Evolutionary conservation across 2,888 invertebrate genomes (phyloP), one percentile per base, ranked within the genome.

Genomic region (Augochlorella aurata): DNA sequence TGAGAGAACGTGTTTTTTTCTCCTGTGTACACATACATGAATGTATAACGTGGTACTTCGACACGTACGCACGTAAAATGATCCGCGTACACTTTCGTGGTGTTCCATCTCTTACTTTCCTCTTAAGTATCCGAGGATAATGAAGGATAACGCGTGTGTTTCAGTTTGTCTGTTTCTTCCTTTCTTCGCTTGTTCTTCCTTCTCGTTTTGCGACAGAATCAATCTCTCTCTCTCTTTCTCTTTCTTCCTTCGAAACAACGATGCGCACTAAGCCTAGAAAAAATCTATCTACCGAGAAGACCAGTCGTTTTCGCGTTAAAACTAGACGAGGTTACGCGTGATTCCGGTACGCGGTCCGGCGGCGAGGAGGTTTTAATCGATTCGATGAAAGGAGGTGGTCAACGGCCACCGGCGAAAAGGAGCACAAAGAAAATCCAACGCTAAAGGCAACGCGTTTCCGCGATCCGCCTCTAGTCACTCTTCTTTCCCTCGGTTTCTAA

Each of bases 371-470:
- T 61, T 61, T 85, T 84, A 87, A 87, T 88, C 89, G 89, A 86
- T 88, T 88, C 85, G 87, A 88, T 83, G 81, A 81, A 84, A 71
- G 24, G 82, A 69, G 77, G 78, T 81, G 86, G 85, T 88, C 87
- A 89, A 87, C 79, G 79, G 84, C 82, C 78, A 74, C 78, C 81
- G 21, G 85, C 87, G 79, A 80, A 77, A 79, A 88, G 74, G 82
- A 88, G 81, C 80, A 84, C 85, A 85, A 89, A 89, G 81, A 87
- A 90, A 63, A 90, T 89, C 85, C 87, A 86, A 89, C 89, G 88
- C 85, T 88, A 89, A 90, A 90, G 90, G 90, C 89, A 87, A 89
- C 84, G 83, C 78, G 82, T 87, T 86, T 84, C 86, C 86, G 85
- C 85, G 80, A 81, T 88, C 78, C 68, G 79, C 78, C 79, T 81